Evolutionary conservation across 2,113 vertebrate species (phyloP), one percentile per base, ranked within the genome.

Genomic region (Hypocryptadius cinnamomeus): DNA sequence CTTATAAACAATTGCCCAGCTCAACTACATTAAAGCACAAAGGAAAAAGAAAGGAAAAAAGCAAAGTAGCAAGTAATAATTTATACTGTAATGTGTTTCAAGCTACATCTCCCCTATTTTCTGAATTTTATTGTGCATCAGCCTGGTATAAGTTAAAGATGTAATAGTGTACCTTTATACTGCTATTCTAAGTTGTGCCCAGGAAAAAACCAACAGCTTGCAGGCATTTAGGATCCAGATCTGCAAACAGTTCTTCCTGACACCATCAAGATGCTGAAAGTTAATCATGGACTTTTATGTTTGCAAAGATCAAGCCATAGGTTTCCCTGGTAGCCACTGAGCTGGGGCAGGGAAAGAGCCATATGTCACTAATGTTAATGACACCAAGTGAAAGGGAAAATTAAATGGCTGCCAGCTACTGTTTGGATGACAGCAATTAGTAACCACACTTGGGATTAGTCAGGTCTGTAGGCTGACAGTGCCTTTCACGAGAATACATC

Each of bases 391-490:
- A 94, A 89, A 94, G 57, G 85, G 73, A 93, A 94, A 93, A 94
- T 87, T 92, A 91, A 85, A 93, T 79, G 94, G 88, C 85, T 96
- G 83, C 87, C 92, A 95, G 84, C 85, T 60, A 71, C 93, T 85
- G 60, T 90, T 92, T 91, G 84, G 80, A 93, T 94, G 91, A 57
- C 70, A 94, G 93, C 90, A 93, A 94, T 96, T 96, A 96, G 91
- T 76, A 93, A 82, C 82, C 42, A 6, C 78, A 65, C 50, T 77
- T 14, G 28, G 86, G 91, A 96, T 95, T 96, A 96, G 83, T 95
- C 88, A 94, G 54, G 73, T 80, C 85, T 87, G 87, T 85, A 47
- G 91, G 85, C 77, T 90, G 93, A 70, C 66, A 89, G 15, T 35
- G 65, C 48, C 65, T 91, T 77, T 23, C 0, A 1, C 82, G 84